These are phyloP conservation scores for Eucidaris tribuloides DNA, from an alignment of 35 echinoderm and acorn worm species.

Conservation along the genomic window DNA sequence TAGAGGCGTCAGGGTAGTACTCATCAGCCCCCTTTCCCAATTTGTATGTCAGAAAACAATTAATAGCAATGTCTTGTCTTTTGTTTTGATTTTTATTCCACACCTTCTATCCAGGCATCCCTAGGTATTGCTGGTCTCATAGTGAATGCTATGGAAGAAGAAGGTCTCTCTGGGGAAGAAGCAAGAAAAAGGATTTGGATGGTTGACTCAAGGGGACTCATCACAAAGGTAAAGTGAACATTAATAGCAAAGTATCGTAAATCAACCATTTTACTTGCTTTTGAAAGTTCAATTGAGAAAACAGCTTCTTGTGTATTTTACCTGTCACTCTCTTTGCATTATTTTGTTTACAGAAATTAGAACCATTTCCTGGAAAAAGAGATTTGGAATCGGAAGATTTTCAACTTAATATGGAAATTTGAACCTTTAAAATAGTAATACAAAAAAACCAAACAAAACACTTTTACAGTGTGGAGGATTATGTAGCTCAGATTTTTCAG, in stretches of 20 bases:
- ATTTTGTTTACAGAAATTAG: no score
- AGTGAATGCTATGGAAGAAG: constrained; percentile 76
- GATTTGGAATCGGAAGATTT: no score
- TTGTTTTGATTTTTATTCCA: background rate
- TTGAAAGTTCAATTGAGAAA: background rate
- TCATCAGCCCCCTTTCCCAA: no score
- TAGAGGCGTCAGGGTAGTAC: no score
- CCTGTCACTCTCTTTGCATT: no score
- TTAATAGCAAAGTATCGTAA: background rate
- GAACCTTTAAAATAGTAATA: no score
- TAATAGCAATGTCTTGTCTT: background rate
- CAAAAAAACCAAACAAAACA: no score
- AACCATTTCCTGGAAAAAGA: no score
- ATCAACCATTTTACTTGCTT: background rate
- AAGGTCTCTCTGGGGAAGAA: constrained; percentile 54
- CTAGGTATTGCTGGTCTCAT: constrained; percentile 91
- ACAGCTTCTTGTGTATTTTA: no score
- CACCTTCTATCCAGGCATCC: constrained; percentile 57
- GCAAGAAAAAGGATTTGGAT: constrained; percentile 82
- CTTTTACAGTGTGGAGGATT: no score
- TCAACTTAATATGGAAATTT: no score
- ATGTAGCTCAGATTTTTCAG: no score
- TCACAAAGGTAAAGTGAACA: constrained; percentile 62
- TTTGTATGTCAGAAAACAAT: background rate
- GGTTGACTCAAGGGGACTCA: constrained; percentile 87